These are phyloP conservation scores for Lerista edwardsae DNA, from an alignment of 2,797 vertebrate species.

Conservation along the genomic window DNA sequence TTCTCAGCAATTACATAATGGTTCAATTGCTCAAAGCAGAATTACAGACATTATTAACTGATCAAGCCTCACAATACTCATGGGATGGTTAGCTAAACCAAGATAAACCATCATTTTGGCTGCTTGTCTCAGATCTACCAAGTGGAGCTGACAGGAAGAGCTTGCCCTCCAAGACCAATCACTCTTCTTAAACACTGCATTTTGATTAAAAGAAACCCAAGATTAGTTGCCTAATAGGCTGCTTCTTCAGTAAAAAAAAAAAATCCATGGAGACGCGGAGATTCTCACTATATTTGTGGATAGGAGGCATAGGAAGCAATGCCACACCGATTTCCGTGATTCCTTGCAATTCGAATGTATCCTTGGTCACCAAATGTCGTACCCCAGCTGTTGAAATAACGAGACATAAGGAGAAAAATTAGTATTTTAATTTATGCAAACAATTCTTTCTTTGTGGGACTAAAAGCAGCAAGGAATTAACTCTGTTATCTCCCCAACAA, in stretches of 20 bases:
- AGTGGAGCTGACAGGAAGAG: neutral
- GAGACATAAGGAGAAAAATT: rapidly evolving
- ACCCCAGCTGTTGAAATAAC: conserved; percentile 83
- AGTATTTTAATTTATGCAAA: neutral
- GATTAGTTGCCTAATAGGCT: neutral
- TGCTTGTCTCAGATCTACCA: conserved; percentile 22
- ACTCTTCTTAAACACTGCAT: neutral
- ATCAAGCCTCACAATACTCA: neutral
- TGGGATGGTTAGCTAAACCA: neutral
- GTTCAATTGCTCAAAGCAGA: conserved; percentile 1
- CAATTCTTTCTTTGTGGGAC: neutral
- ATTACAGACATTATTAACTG: conserved; percentile 12
- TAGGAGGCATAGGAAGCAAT: conserved; percentile 82
- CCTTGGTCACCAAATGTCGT: conserved; percentile 81
- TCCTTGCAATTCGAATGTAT: conserved; percentile 88
- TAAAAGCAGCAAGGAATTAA: neutral
- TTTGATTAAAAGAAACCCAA: neutral
- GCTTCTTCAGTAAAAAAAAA: neutral
- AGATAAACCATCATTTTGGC: conserved; percentile 16
- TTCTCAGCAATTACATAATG: neutral
- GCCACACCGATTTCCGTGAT: conserved; percentile 85
- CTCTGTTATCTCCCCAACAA: too few relatives aligned
- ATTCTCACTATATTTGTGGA: conserved; percentile 79
- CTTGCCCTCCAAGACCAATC: neutral
- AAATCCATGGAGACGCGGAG: neutral